Evolutionary conservation across 2,113 vertebrate genomes (phyloP).

Genomic region (Chinchilla lanigera): DNA sequence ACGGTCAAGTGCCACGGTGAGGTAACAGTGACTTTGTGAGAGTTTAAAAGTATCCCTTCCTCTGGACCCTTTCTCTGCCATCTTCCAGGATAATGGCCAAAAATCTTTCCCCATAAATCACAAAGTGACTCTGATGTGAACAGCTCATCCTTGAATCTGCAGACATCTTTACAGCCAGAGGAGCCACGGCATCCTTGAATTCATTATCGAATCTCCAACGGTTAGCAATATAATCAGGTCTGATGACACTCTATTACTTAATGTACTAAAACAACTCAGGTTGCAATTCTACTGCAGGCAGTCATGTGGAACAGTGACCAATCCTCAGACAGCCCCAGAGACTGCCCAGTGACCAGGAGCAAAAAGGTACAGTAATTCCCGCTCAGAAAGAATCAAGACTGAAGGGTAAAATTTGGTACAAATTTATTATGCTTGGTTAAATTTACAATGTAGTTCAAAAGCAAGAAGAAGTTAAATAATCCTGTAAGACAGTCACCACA

Average conservation of each 20-base stretch:
- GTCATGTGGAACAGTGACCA: slow-evolving; percentile 2
- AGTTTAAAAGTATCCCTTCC: background rate
- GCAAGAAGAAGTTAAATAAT: slow-evolving; percentile 74
- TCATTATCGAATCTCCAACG: background rate
- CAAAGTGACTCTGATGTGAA: background rate
- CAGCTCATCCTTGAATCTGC: background rate
- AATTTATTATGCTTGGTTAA: slow-evolving; percentile 60
- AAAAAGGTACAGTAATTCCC: slow-evolving; percentile 7
- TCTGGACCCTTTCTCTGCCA: background rate
- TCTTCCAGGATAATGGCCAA: background rate
- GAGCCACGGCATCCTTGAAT: background rate
- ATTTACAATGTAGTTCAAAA: slow-evolving; percentile 68
- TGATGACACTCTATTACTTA: slow-evolving; percentile 9
- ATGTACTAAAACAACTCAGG: background rate
- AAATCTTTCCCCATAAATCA: background rate
- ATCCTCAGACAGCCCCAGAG: background rate
- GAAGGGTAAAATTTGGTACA: slow-evolving; percentile 37
- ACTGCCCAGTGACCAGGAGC: background rate
- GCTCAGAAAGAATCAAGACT: background rate
- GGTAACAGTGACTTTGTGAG: background rate
- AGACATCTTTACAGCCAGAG: background rate
- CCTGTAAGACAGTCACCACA: slow-evolving; percentile 63
- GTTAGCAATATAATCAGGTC: slow-evolving; percentile 5
- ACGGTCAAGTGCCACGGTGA: background rate
- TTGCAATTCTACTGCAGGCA: background rate